phyloP scores from a whole-genome alignment of 64 coral and sea anemone genomes.

The Porites australiensis region DNA sequence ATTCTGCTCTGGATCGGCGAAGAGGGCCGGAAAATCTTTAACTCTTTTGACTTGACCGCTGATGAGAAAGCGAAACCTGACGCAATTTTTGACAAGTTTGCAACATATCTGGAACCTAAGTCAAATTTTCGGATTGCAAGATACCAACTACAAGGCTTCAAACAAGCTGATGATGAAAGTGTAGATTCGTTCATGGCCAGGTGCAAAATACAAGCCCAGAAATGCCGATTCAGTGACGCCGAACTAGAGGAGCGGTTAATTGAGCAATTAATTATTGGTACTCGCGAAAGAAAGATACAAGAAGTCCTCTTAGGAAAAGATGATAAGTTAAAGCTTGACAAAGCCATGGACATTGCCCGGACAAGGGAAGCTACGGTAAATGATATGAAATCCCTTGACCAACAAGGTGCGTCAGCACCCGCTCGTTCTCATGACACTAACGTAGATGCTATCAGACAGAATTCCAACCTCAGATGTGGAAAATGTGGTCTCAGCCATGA shows the following conservation, averaged over 20 bases:
- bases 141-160: slow-evolving; percentile 60
- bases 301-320: slow-evolving; percentile 54
- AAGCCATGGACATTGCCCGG: slow-evolving; percentile 62
- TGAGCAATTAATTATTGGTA: slow-evolving; percentile 67
- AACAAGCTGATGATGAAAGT: slow-evolving; percentile 39
- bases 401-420: neutral
- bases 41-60: neutral
- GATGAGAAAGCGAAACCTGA: slow-evolving; percentile 72
- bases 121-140: slow-evolving; percentile 32
- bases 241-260: slow-evolving; percentile 66
- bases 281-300: slow-evolving; percentile 60
- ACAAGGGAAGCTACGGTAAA: slow-evolving; percentile 58
- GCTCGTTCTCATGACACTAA: neutral
- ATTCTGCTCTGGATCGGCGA: neutral
- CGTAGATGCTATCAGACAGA: neutral
- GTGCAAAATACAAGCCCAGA: slow-evolving; percentile 56
- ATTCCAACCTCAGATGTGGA: no score
- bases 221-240: slow-evolving; percentile 57
- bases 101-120: slow-evolving; percentile 54
- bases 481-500: no score
- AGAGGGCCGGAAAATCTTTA: no score
- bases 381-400: neutral
- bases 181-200: slow-evolving; percentile 65
- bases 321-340: slow-evolving; percentile 27
- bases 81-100: slow-evolving; percentile 28